Base-by-base conservation (phyloP, 2,888 invertebrate species). In the Eupithecia subumbrata region DNA sequence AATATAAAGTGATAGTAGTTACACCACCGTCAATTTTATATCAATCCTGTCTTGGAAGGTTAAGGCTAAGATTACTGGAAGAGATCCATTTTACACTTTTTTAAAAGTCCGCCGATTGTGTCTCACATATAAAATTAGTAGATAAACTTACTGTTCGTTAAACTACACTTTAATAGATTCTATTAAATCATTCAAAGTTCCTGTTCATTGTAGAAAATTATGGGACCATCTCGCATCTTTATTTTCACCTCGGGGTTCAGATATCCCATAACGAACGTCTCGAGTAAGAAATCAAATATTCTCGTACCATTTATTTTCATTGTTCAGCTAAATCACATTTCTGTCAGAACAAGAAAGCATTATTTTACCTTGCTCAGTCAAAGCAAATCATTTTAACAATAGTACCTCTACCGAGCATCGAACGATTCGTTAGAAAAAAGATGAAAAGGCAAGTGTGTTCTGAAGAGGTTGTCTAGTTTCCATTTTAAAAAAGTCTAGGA, bases 281-380 rank as follows among this genome's bases (percentile, higher is more conserved):
- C 66, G 66, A 22, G 40, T 67, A 67, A 67, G 52, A 60, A 72
- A 72, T 76, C 74, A 74, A 76, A 76, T 74, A 77, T 74, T 77
- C 74, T 69, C 66, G 66, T 72, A 77, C 74, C 76, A 77, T 77
- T 77, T 77, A 72, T 74, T 77, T 66, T 74, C 76, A 72, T 77
- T 77, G 76, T 77, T 74, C 76, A 67, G 72, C 76, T 77, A 77
- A 76, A 77, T 77, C 76, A 77, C 72, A 74, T 77, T 72, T 77
- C 74, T 77, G 74, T 72, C 74, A 74, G 76, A 77, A 74, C 74
- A 77, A 77, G 76, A 77, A 76, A 71, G 76, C 76, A 76, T 77
- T 69, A 72, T 75, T 71, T 77, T 71, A 79, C 77, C 72, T 77
- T 77, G 70, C 73, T 69, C 69, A 74, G 75, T 76, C 74, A 74